Evolutionary conservation across 2,113 vertebrate species (phyloP), one percentile per base, ranked within the genome.

Genomic region (Syngnathus scovelli): DNA sequence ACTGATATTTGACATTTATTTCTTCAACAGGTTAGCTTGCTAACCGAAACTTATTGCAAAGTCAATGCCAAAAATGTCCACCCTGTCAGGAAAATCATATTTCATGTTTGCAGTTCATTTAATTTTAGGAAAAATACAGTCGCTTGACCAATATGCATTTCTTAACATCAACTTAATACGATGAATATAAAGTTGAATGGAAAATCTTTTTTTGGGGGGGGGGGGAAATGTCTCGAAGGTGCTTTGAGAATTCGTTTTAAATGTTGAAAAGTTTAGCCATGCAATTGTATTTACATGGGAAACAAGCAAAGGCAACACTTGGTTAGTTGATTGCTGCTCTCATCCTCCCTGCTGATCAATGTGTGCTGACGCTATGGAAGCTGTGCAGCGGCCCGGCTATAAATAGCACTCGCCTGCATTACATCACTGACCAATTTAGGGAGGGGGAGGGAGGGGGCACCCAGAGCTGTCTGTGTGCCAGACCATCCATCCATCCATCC

Each of bases 351-450:
- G 72, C 78, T 79, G 77, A 88, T 88, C 77, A 48, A 84, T 84
- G 33, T 78, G 79, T 79, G 78, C 75, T 78, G 75, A 81, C 23
- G 78, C 86, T 82, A 43, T 61, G 23, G 67, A 23, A 58, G 77
- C 75, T 61, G 52, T 75, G 80, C 44, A 82, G 74, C 77, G 83
- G 37, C 66, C 41, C 16, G 38, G 77, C 84, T 89, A 91, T 88
- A 88, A 89, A 89, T 90, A 90, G 88, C 71, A 71, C 80, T 63
- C 41, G 72, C 71, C 79, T 68, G 79, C 81, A 90, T 89, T 86
- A 91, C 89, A 90, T 90, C 87, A 90, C 75, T 78, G 71, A 63
- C 64, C 23, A 27, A 62, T 44, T 11, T 27, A 43, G 13, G 61
- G 41, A 23, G n/a, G 12, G 41, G 38, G 2, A 0, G 0, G 11